Conservation (phyloP, 2,113 vertebrate species). For the Dolichotis patagonum region DNA sequence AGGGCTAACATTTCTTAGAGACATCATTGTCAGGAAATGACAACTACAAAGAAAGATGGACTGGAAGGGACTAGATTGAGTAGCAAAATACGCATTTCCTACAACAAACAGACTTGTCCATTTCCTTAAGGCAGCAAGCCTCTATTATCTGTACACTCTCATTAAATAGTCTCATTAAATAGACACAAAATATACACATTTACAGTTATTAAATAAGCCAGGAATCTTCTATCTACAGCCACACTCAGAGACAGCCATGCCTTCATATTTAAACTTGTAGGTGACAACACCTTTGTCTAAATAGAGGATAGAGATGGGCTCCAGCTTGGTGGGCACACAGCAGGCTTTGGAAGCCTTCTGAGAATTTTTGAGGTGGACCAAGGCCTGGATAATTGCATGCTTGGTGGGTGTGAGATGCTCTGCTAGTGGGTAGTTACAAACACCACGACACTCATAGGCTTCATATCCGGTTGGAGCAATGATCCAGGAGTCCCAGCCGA, state of each 20-base stretch:
- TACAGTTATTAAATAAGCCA: conserved; percentile 89
- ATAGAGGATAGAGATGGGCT: conserved; percentile 98
- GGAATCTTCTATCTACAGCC: conserved; percentile 95
- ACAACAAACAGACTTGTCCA: conserved; percentile 47
- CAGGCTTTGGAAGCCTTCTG: conserved; percentile 95
- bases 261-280: conserved; percentile 98
- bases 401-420: conserved; percentile 97
- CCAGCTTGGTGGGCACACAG: conserved; percentile 97
- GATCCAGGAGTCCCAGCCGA: conserved; percentile 99
- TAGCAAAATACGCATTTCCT: conserved; percentile 82
- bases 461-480: conserved; percentile 95
- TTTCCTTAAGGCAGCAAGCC: conserved; percentile 77
- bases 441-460: conserved; percentile 94
- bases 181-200: conserved; percentile 91
- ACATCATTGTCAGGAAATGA: conserved; percentile 2
- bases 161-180: conserved; percentile 91
- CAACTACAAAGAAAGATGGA: conserved; percentile 30
- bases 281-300: conserved; percentile 97
- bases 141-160: conserved; percentile 87
- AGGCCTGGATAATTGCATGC: conserved; percentile 96
- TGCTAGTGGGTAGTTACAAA: conserved; percentile 94
- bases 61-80: conserved; percentile 69
- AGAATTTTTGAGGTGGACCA: conserved; percentile 95
- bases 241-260: conserved; percentile 97
- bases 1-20: conserved; percentile 12